A percentile compares a stretch with the other conserved stretches of the same genome.
These are phyloP conservation scores for Phylloscopus trochiloides DNA, from an alignment of 2,113 vertebrate genomes.

Conservation along the genomic window DNA sequence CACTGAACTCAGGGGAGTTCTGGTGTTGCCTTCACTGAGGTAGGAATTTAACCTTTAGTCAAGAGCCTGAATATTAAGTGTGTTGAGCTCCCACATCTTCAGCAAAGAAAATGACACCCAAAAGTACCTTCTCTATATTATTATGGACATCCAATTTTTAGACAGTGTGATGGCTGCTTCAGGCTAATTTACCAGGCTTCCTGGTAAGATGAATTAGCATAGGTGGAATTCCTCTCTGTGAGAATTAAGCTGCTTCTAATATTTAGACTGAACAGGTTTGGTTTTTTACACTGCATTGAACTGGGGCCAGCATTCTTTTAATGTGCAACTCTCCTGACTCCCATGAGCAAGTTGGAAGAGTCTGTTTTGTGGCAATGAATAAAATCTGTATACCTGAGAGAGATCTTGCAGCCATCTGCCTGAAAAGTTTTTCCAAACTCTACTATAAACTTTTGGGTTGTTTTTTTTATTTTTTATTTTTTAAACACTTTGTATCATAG, in stretches of 20 bases:
- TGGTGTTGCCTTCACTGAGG: not conserved
- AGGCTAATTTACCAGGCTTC: not conserved
- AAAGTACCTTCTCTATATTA: not conserved
- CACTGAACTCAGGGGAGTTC: not conserved
- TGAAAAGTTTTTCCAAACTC: not conserved
- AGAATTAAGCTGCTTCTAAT: constrained; percentile 25
- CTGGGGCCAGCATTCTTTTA: not conserved
- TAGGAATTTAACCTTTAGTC: not conserved
- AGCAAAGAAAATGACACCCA: not conserved
- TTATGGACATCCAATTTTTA: not conserved
- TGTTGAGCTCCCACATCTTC: not conserved
- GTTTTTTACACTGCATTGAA: not conserved
- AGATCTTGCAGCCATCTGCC: not conserved
- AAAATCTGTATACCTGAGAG: not conserved
- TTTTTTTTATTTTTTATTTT: not conserved
- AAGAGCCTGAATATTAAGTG: not conserved
- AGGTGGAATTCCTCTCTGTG: not conserved
- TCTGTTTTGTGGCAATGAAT: not conserved
- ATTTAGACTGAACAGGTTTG: constrained; percentile 2
- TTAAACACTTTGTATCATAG: not conserved
- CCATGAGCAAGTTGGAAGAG: not conserved
- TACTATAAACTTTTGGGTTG: not conserved
- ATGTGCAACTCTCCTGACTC: not conserved
- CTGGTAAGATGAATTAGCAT: not conserved
- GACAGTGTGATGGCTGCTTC: not conserved